Percentiles rank a stretch among this genome's conserved stretches.
Evolutionary conservation across 2,888 invertebrate species (phyloP).

Genomic region (Acanthopleura granulata): DNA sequence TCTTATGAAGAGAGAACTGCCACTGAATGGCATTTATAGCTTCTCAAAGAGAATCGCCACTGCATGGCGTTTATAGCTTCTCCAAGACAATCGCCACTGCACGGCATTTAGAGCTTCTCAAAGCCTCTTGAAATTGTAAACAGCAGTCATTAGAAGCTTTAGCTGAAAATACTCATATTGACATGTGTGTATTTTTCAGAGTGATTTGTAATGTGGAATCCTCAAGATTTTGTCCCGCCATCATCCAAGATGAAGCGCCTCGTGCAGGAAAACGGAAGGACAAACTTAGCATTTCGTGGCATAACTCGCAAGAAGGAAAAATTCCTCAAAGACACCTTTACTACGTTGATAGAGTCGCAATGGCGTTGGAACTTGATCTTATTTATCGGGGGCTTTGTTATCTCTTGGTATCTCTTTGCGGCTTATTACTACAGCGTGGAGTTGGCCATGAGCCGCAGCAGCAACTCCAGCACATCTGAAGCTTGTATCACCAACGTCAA

Average conservation of each 20-base stretch:
- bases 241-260: not conserved
- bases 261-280: not conserved
- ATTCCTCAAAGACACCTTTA: slow-evolving; percentile 82
- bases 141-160: too few species aligned
- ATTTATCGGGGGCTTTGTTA: slow-evolving; percentile 86
- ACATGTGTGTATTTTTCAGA: too few species aligned
- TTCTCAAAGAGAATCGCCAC: too few species aligned
- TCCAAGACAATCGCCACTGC: too few species aligned
- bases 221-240: not conserved
- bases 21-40: too few species aligned
- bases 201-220: not conserved
- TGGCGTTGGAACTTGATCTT: slow-evolving; percentile 88
- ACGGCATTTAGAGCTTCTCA: too few species aligned
- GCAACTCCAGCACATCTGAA: slow-evolving; percentile 41
- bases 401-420: slow-evolving; percentile 91
- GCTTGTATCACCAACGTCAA: slow-evolving; percentile 79
- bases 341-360: slow-evolving; percentile 92
- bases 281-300: not conserved
- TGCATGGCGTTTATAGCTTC: too few species aligned
- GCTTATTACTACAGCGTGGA: slow-evolving; percentile 66
- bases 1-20: too few species aligned
- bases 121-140: too few species aligned
- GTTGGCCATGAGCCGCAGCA: slow-evolving; percentile 55
- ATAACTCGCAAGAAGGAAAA: slow-evolving; percentile 22
- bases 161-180: too few species aligned